Evolutionary conservation across 2,888 invertebrate species (phyloP).

Genomic region (Sialis fuliginosa): DNA sequence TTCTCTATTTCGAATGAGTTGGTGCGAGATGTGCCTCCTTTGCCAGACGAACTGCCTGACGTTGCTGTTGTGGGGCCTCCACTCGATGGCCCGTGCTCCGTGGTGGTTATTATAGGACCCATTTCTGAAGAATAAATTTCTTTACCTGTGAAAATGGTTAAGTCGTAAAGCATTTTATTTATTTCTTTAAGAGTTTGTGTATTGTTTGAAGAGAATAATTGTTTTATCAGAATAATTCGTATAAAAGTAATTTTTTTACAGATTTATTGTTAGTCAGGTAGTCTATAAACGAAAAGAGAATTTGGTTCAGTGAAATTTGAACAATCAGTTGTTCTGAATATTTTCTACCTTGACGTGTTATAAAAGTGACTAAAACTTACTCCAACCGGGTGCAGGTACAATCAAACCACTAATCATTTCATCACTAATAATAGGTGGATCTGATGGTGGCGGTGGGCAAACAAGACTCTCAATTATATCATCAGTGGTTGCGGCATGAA

Average conservation of each 20-base stretch:
- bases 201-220: background rate
- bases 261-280: background rate
- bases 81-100: constrained; percentile 22
- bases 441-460: constrained; percentile 89
- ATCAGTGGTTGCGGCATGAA: constrained; percentile 64
- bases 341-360: background rate
- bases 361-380: constrained; percentile 35
- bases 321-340: too few species aligned
- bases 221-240: background rate
- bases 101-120: too few species aligned
- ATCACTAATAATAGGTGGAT: constrained; percentile 84
- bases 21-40: constrained; percentile 62
- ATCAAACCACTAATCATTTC: constrained; percentile 94
- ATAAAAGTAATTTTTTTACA: background rate
- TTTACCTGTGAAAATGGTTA: constrained; percentile 35
- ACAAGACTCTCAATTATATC: constrained; percentile 90
- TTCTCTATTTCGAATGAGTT: constrained; percentile 94
- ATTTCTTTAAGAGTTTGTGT: background rate
- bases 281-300: background rate
- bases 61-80: constrained; percentile 18
- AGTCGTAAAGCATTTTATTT: background rate
- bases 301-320: too few species aligned
- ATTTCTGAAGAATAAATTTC: constrained; percentile 52
- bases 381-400: constrained; percentile 92
- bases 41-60: constrained; percentile 16